Evolutionary conservation across 2,888 invertebrate genomes (phyloP).

Genomic region (Cenopis cana): DNA sequence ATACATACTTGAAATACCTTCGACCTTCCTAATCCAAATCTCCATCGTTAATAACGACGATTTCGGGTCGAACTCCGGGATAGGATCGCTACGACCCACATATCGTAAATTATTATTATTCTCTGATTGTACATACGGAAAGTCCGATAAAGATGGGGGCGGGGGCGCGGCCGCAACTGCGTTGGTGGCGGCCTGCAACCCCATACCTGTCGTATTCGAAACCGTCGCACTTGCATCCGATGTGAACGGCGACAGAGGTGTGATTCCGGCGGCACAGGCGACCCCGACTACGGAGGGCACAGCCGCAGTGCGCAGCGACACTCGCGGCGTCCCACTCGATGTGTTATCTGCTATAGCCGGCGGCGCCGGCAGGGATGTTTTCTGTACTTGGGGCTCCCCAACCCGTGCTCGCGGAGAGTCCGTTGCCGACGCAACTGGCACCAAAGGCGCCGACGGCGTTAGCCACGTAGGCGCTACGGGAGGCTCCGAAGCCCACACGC

Average conservation of each 20-base stretch:
- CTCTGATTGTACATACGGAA: no score
- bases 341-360: background rate
- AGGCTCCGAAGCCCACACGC: constrained; percentile 1
- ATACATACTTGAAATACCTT: no score
- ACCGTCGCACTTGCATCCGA: background rate
- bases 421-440: background rate
- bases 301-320: background rate
- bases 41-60: no score
- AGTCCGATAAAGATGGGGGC: no score
- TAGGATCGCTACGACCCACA: no score
- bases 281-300: background rate
- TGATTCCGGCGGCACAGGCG: background rate
- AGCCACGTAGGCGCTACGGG: background rate
- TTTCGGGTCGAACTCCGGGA: no score
- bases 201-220: background rate
- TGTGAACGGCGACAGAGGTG: no score
- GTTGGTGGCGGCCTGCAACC: background rate
- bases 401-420: background rate
- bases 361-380: background rate
- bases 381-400: background rate
- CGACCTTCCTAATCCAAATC: no score
- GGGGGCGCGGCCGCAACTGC: no score
- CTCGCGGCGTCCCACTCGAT: background rate
- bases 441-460: no score
- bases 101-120: no score